A percentile compares a stretch with the other conserved stretches of the same genome.
Evolutionary conservation across 2,797 vertebrate genomes (phyloP).

Genomic region (Alauda arvensis): DNA sequence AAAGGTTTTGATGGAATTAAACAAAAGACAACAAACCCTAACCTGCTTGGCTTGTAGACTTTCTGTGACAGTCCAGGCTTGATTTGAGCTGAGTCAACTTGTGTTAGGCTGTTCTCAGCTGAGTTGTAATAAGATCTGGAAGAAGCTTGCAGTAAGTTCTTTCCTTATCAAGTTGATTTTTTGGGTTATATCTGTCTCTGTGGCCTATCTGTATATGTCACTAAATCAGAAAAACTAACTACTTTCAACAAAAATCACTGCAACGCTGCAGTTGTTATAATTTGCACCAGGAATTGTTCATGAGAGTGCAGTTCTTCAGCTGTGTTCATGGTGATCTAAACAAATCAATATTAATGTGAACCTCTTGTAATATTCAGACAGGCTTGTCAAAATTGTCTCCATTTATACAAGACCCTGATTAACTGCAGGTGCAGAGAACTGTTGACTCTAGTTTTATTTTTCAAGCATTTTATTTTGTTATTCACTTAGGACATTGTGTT

Average conservation of each 20-base stretch:
- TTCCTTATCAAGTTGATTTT: not conserved
- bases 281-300: not conserved
- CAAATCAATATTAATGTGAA: not conserved
- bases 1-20: not conserved
- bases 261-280: fast-evolving
- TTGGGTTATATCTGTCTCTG: not conserved
- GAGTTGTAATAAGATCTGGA: not conserved
- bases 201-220: not conserved
- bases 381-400: not conserved
- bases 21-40: not conserved
- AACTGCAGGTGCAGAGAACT: not conserved
- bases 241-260: not conserved
- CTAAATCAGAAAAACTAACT: not conserved
- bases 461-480: not conserved
- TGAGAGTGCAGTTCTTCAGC: not conserved
- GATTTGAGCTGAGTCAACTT: not conserved
- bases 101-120: not conserved
- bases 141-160: not conserved
- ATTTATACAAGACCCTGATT: not conserved
- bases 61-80: not conserved
- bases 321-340: not conserved
- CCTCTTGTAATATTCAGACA: not conserved
- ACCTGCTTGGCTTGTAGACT: not conserved
- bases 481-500: not conserved
- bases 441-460: not conserved